Evolutionary conservation across 1,140 invertebrate species (phyloP).

Genomic region (Drosophila arizonae): DNA sequence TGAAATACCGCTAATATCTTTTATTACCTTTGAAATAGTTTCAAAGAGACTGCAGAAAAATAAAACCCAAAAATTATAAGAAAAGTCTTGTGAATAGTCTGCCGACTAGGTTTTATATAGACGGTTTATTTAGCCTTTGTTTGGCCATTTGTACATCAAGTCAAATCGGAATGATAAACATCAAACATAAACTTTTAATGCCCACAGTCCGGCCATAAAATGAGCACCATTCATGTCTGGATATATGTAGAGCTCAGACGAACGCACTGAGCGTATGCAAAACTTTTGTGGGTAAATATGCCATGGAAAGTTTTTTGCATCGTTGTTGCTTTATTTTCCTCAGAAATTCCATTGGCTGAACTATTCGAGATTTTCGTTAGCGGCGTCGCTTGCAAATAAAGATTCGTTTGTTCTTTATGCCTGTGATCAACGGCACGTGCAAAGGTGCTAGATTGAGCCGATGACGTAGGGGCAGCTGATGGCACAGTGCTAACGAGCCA

Average conservation of each 20-base stretch:
- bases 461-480: constrained; percentile 17
- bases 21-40: too few relatives aligned
- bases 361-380: constrained; percentile 21
- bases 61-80: neutral
- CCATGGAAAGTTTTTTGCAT: constrained; percentile 58
- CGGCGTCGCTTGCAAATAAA: constrained; percentile 33
- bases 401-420: constrained; percentile 11
- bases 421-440: constrained; percentile 54
- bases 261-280: constrained; percentile 43
- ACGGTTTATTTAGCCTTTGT: neutral
- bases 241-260: constrained; percentile 33
- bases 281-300: constrained; percentile 41
- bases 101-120: neutral
- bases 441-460: constrained; percentile 56
- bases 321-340: constrained; percentile 14
- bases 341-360: constrained; percentile 9
- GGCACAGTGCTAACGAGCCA: neutral
- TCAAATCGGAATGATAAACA: neutral
- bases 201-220: constrained; percentile 1
- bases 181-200: constrained; percentile 10
- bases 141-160: neutral
- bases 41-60: too few relatives aligned
- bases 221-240: neutral
- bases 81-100: neutral
- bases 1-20: too few relatives aligned